A percentile compares a stretch with the other conserved stretches of the same genome.
phyloP scores from a whole-genome alignment of 2,113 vertebrate species.

The Lichenostomus cassidix region DNA sequence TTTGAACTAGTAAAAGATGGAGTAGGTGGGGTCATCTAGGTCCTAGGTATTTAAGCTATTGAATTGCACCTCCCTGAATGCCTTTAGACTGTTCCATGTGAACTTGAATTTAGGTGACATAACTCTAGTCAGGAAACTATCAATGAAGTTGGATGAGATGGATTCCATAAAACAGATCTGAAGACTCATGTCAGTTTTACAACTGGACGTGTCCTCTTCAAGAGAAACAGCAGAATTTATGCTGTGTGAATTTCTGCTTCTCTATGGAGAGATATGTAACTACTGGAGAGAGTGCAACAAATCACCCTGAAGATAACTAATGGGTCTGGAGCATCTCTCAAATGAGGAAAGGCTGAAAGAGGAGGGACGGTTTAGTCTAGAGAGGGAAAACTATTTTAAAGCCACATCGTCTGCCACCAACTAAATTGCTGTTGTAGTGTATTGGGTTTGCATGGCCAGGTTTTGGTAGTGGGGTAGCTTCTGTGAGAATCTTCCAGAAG shows the following conservation, averaged over 20 bases:
- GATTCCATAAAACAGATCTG: background rate
- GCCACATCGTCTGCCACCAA: background rate
- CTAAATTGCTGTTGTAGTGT: background rate
- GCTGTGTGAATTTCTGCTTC: background rate
- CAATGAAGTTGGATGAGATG: background rate
- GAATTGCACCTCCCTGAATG: background rate
- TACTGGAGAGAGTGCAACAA: background rate
- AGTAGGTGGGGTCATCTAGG: background rate
- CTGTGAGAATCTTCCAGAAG: background rate
- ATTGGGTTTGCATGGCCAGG: background rate
- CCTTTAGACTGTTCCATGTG: background rate
- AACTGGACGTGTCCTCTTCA: background rate
- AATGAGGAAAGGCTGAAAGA: background rate
- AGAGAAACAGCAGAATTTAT: background rate
- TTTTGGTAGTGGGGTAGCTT: background rate
- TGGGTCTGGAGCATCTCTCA: background rate
- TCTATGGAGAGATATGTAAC: background rate
- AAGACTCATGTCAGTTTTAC: background rate
- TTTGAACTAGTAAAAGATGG: background rate
- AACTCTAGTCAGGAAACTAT: background rate
- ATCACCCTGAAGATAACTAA: background rate
- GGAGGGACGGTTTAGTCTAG: background rate
- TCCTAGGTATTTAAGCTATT: background rate
- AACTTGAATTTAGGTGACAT: background rate
- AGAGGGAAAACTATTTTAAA: background rate